These are phyloP conservation scores for Gadopsis marmoratus DNA, from an alignment of 2,797 vertebrate genomes.

Conservation along the genomic window DNA sequence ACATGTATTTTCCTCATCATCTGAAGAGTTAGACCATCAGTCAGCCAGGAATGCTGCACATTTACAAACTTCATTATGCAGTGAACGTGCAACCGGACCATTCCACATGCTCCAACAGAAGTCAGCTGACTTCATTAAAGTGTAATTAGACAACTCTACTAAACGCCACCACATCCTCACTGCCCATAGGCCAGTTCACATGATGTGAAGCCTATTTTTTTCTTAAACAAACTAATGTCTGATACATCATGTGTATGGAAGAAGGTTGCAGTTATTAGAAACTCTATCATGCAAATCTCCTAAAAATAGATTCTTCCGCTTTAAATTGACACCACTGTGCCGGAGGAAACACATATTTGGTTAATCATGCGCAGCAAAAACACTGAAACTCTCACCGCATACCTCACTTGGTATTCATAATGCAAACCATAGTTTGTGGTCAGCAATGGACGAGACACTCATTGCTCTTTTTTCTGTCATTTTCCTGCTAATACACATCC, in stretches of 20 bases:
- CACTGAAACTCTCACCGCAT: background rate
- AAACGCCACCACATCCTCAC: background rate
- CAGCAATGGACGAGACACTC: background rate
- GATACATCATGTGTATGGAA: background rate
- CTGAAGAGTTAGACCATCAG: background rate
- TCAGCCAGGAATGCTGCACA: background rate
- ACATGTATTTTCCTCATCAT: background rate
- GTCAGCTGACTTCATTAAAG: background rate
- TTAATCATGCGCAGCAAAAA: background rate
- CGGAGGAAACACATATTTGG: background rate
- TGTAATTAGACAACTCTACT: background rate
- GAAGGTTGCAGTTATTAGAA: too few species aligned
- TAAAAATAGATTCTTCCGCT: background rate
- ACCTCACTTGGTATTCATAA: background rate
- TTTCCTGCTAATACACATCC: background rate
- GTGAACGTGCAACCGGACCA: background rate
- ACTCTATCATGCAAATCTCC: background rate
- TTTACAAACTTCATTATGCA: background rate
- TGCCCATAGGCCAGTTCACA: background rate
- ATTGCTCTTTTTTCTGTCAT: background rate
- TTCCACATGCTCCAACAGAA: background rate
- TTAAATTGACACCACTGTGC: background rate
- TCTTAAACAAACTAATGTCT: background rate
- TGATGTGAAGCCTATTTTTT: background rate
- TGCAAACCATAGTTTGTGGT: conserved; percentile 5